Conservation (phyloP, 2,797 vertebrate species). For the Diceros bicornis region DNA sequence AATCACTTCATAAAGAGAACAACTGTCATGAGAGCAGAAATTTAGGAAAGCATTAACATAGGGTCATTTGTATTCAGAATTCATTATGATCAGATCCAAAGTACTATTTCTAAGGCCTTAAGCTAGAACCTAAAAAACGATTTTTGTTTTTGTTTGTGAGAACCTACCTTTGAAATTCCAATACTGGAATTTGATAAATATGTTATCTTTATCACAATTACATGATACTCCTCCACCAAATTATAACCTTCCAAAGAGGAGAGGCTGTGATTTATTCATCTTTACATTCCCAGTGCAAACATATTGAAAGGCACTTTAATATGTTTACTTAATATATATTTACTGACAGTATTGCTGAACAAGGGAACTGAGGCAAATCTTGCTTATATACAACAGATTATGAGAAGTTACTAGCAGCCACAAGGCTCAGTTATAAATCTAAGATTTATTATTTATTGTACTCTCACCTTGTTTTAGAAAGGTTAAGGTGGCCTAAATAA, state of each 20-base stretch:
- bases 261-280: background rate
- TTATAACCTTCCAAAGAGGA: constrained; percentile 37
- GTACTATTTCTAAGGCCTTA: constrained; percentile 43
- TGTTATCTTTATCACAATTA: background rate
- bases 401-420: background rate
- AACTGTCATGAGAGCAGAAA: background rate
- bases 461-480: constrained; percentile 54
- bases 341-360: background rate
- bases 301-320: background rate
- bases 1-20: background rate
- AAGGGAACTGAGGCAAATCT: background rate
- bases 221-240: background rate
- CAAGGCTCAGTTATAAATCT: constrained; percentile 38
- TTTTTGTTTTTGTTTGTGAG: constrained; percentile 3
- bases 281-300: constrained; percentile 30
- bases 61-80: background rate
- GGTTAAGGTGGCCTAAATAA: constrained; percentile 33
- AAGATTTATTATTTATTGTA: constrained; percentile 58
- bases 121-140: background rate
- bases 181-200: constrained; percentile 47
- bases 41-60: constrained; percentile 19
- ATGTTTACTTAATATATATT: background rate
- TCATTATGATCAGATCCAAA: constrained; percentile 47
- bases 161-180: constrained; percentile 21
- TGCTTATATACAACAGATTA: background rate